Evolutionary conservation across 2,797 vertebrate genomes (phyloP).

Genomic region (Distichodus sexfasciatus): DNA sequence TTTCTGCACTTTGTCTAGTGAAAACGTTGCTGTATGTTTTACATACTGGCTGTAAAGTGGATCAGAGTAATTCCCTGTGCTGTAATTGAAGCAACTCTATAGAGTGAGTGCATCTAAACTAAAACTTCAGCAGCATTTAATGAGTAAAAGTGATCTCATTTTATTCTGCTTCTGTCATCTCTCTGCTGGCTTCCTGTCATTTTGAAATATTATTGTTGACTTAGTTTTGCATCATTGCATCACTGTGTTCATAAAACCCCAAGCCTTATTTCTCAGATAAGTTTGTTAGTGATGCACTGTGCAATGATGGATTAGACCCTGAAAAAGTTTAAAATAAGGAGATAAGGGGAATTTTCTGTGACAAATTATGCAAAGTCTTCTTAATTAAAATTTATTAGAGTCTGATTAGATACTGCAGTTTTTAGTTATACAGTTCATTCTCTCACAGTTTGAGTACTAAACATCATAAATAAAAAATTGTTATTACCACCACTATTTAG

Average conservation of each 20-base stretch:
- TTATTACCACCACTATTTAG: too few species aligned
- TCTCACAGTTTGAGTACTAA: too few species aligned
- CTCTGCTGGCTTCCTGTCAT: background rate
- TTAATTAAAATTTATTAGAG: too few species aligned
- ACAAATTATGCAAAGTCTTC: too few species aligned
- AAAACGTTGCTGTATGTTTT: too few species aligned
- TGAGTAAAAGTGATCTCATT: background rate
- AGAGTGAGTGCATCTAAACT: background rate
- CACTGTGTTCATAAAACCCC: background rate
- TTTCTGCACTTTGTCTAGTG: too few species aligned
- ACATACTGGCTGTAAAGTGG: background rate
- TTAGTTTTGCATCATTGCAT: background rate
- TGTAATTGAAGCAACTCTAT: slow-evolving; percentile 13
- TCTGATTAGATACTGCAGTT: too few species aligned
- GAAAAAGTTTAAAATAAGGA: too few species aligned
- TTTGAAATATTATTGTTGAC: background rate
- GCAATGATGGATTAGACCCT: too few species aligned
- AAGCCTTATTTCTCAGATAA: background rate
- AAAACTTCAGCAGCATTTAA: background rate
- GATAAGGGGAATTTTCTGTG: too few species aligned
- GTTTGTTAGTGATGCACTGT: background rate
- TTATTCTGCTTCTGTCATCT: background rate
- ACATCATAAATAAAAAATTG: too few species aligned
- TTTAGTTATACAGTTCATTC: too few species aligned
- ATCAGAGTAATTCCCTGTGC: slow-evolving; percentile 19